Evolutionary conservation across 1,140 invertebrate species (phyloP), one percentile per base, ranked within the genome.

Genomic region (Aphaenogaster ashmeadi): DNA sequence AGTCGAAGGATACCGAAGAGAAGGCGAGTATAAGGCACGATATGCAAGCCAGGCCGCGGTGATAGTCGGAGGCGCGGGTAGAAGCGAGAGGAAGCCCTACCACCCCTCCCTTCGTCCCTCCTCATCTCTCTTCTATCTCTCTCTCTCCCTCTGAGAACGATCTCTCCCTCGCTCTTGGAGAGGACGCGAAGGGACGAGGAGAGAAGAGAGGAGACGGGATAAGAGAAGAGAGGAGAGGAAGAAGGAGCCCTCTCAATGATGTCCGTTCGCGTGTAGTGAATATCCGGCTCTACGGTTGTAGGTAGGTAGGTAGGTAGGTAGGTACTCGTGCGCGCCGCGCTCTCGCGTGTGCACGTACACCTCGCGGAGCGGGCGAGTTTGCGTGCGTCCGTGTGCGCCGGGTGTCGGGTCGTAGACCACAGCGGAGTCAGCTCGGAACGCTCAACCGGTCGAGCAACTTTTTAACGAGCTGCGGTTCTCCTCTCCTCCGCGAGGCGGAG

Each of bases 371-470:
- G 56, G 67, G 87, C 38, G 75, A 87, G 60, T 79, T 86, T 86
- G 84, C 69, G 88, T 79, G 44, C 81, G 88, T 91, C 91, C 92
- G 92, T 93, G 93, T 93, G 93, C 54, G 66, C 94, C 88, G 93
- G 93, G 93, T 95, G 93, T 95, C 94, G 93, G 94, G 95, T 95
- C 94, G 95, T 95, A 95, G 94, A 95, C 95, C 94, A 95, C 94
- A 92, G 93, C 90, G 94, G 94, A 94, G 94, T 92, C 91, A 92
- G 93, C 92, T 94, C 89, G 88, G 90, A 94, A 91, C 94, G 93
- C 92, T 93, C 93, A 95, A 95, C 95, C 95, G 95, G 95, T 95
- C 94, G 93, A 88, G 93, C 95, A 95, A 95, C 95, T 95, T 95
- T 95, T 95, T 95, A 95, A 95, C 95, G 94, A 95, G 95, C 93